A percentile compares a stretch with the other conserved stretches of the same genome.
These are phyloP conservation scores for Dipus sagitta DNA, from an alignment of 2,797 vertebrate genomes.

Conservation along the genomic window DNA sequence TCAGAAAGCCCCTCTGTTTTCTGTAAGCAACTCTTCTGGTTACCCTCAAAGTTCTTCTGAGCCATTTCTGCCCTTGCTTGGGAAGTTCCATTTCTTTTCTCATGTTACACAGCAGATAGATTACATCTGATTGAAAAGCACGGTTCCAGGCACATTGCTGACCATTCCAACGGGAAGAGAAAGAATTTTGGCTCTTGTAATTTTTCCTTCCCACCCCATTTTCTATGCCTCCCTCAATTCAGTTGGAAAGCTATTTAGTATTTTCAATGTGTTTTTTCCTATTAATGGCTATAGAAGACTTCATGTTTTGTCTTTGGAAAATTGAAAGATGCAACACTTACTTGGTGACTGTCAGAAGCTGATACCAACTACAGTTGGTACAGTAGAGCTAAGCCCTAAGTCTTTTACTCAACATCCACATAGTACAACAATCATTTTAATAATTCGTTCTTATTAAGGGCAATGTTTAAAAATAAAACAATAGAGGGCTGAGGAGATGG, in stretches of 20 bases:
- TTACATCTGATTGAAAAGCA: constrained; percentile 27
- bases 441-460: not conserved
- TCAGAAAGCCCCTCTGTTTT: not conserved
- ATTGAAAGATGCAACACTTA: not conserved
- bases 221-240: not conserved
- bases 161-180: not conserved
- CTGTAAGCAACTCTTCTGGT: not conserved
- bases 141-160: not conserved
- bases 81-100: not conserved
- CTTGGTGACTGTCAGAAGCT: not conserved
- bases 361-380: not conserved
- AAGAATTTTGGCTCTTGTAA: not conserved
- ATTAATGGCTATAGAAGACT: constrained; percentile 26
- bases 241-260: not conserved
- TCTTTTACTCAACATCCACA: not conserved
- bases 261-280: not conserved
- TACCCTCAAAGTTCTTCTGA: not conserved
- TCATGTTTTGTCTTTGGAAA: not conserved
- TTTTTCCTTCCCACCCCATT: not conserved
- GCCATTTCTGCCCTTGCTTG: not conserved
- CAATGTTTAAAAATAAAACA: not conserved
- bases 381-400: not conserved
- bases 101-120: not conserved
- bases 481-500: too few relatives aligned
- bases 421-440: not conserved